Evolutionary conservation across 2,113 vertebrate genomes (phyloP).

Genomic region (Capricornis sumatraensis): DNA sequence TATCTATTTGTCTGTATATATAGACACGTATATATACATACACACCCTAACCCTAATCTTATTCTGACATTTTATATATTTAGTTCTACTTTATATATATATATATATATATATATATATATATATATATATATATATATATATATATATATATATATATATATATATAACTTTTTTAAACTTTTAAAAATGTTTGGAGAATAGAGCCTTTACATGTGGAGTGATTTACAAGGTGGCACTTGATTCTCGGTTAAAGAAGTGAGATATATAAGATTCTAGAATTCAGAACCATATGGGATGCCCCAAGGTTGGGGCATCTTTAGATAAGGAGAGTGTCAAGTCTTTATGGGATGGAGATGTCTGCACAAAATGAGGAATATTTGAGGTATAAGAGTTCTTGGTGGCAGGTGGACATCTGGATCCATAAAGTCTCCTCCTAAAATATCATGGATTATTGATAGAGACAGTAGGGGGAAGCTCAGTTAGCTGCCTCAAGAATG

Average conservation of each 20-base stretch:
- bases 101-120: no score
- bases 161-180: not conserved
- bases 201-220: not conserved
- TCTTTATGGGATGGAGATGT: not conserved
- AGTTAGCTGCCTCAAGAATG: accelerated
- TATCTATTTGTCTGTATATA: not conserved
- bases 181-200: not conserved
- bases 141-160: no score
- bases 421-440: not conserved
- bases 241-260: not conserved
- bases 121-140: no score
- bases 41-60: not conserved
- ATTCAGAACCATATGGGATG: not conserved
- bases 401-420: not conserved
- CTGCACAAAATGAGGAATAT: not conserved
- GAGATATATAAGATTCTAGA: not conserved
- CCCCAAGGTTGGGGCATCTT: not conserved
- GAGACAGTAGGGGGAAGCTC: not conserved
- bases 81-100: not conserved
- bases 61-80: not conserved
- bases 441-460: not conserved
- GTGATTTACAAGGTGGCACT: not conserved
- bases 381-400: accelerated
- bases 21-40: not conserved
- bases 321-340: accelerated